Base-by-base conservation (phyloP, 1,140 invertebrate species). In the Drosophila pectinifera region DNA sequence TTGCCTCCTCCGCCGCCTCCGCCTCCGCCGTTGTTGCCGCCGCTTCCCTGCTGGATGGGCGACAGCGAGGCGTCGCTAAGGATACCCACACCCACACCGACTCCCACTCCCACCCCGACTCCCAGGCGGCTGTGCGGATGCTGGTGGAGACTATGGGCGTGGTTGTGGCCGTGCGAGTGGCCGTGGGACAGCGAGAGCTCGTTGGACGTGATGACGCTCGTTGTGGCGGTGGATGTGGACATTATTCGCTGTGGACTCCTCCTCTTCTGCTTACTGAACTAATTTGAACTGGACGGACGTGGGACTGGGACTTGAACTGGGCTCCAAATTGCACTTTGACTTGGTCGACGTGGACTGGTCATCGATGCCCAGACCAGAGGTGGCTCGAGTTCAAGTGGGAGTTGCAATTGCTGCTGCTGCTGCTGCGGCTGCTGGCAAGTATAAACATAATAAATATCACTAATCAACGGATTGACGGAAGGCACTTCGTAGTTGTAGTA, bases 141-240 rank as follows among this genome's bases (percentile, higher is more conserved):
- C 48, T 78, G 54, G 45, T 73, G 85, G 18, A 73, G 42, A 14
- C 58, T 31, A 58, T 80, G 69, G 49, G 53, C 54, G 57, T 82
- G 79, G 2, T 28, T 24, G 67, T 81, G 78, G n/a, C 55, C 51
- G 78, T 73, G 65, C 45, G 74, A 28, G 51, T 58, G 63, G 28
- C 31, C 31, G 72, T 79, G 78, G 69, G 80, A 68, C 51, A 91
- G 69, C 68, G 90, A 81, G 53, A 91, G 78, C 61, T 91, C 90
- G 90, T 91, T 91, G 69, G 90, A 85, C 57, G 90, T 91, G 26
- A 91, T 91, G 38, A 91, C 90, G 78, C 90, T 91, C 42, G 90
- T 91, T 43, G 90, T 83, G 64, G 86, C 86, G 42, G 90, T 80
- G 70, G 85, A 89, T 81, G 85, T 90, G 80, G 85, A 89, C 85